These are phyloP conservation scores for Eledone cirrhosa DNA, from an alignment of 2,888 invertebrate genomes.

Conservation along the genomic window DNA sequence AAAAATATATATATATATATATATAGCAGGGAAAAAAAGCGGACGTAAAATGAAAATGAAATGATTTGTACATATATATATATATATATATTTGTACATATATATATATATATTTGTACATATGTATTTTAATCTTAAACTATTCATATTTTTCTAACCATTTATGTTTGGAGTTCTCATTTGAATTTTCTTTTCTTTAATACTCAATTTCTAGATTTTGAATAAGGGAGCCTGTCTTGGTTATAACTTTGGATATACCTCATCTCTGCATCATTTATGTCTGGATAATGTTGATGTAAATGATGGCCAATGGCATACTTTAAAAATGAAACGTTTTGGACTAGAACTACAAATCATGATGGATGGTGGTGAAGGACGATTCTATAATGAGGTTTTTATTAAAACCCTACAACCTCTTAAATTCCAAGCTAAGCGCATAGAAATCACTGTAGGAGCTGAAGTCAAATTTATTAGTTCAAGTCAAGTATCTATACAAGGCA, in stretches of 20 bases:
- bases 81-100: too few species aligned
- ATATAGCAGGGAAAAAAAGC: too few species aligned
- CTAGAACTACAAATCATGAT: slow-evolving; percentile 90
- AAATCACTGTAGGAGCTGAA: slow-evolving; percentile 89
- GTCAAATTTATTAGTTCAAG: too few species aligned
- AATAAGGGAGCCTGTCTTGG: background rate
- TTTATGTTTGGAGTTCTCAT: background rate
- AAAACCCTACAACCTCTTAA: slow-evolving; percentile 38
- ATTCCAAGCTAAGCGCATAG: slow-evolving; percentile 75
- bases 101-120: too few species aligned
- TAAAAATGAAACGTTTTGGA: slow-evolving; percentile 88
- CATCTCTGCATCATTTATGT: slow-evolving; percentile 59
- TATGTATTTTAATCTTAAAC: too few species aligned
- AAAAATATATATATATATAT: too few species aligned
- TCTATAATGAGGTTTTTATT: slow-evolving; percentile 69
- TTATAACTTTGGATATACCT: background rate
- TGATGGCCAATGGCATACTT: slow-evolving; percentile 97
- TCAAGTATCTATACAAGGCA: too few species aligned
- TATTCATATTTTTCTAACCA: too few species aligned
- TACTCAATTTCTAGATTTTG: slow-evolving; percentile 68
- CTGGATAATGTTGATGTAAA: slow-evolving; percentile 82
- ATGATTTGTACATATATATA: too few species aligned
- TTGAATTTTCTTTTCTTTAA: background rate
- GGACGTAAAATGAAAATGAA: too few species aligned
- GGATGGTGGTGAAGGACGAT: slow-evolving; percentile 89